Percentiles rank a stretch among this genome's conserved stretches.
Evolutionary conservation across 2,797 vertebrate genomes (phyloP).

Genomic region (Ptychadena robeensis): DNA sequence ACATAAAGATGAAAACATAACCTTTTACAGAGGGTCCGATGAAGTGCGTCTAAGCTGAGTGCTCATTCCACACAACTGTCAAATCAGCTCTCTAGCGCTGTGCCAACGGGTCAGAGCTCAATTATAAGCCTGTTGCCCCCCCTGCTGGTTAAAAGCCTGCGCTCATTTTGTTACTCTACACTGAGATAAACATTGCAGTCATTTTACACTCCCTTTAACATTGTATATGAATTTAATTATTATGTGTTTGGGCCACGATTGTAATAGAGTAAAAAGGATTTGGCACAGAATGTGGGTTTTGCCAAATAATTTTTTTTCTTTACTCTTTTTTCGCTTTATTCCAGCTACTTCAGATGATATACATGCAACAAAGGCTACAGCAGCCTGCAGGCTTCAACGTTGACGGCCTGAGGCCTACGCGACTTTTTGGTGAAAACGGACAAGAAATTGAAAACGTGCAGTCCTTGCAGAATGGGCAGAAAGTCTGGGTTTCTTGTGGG

Average conservation of each 20-base stretch:
- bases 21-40: slow-evolving; percentile 65
- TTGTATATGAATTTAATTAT: slow-evolving; percentile 74
- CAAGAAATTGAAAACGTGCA: slow-evolving; percentile 64
- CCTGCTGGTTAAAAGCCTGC: slow-evolving; percentile 81
- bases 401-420: slow-evolving; percentile 62
- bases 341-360: slow-evolving; percentile 67
- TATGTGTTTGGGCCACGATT: slow-evolving; percentile 67
- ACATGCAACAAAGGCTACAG: slow-evolving; percentile 65
- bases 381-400: slow-evolving; percentile 51
- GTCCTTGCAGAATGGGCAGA: slow-evolving; percentile 64
- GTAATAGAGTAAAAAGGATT: slow-evolving; percentile 65
- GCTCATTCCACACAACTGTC: slow-evolving; percentile 66
- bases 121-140: slow-evolving; percentile 83
- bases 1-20: slow-evolving; percentile 62
- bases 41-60: slow-evolving; percentile 65
- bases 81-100: slow-evolving; percentile 68
- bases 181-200: slow-evolving; percentile 72
- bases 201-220: slow-evolving; percentile 78
- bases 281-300: slow-evolving; percentile 58
- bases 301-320: slow-evolving; percentile 52
- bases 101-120: slow-evolving; percentile 77
- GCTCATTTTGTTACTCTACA: slow-evolving; percentile 75
- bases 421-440: slow-evolving; percentile 68
- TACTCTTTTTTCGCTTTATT: slow-evolving; percentile 37
- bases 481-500: slow-evolving; percentile 66